phyloP scores from a whole-genome alignment of 1,140 invertebrate species.

The Hylaeus volcanicus region DNA sequence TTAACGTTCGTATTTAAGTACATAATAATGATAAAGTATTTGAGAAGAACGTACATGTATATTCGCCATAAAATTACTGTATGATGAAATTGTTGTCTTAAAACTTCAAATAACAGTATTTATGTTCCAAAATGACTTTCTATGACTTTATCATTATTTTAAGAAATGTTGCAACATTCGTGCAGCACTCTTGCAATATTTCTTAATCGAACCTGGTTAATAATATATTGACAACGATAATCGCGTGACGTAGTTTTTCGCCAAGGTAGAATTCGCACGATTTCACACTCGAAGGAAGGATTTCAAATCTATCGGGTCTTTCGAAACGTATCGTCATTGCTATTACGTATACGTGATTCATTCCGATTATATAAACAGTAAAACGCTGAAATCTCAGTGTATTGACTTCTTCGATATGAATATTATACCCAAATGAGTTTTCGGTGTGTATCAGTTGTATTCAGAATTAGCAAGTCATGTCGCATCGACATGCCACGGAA shows the following conservation, averaged over 20 bases:
- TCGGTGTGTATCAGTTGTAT: neutral
- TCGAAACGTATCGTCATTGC: neutral
- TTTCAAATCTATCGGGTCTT: neutral
- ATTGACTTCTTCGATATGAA: neutral
- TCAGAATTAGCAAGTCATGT: neutral
- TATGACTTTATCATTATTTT: too few relatives aligned
- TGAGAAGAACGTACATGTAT: too few relatives aligned
- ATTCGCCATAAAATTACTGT: too few relatives aligned
- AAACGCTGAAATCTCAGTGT: neutral
- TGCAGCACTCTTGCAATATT: neutral
- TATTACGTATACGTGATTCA: slow-evolving; percentile 23
- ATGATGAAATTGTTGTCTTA: too few relatives aligned
- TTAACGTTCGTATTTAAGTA: too few relatives aligned
- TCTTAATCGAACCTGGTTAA: neutral
- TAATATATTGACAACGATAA: neutral
- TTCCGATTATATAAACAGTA: neutral
- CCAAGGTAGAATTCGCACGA: neutral
- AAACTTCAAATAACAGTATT: too few relatives aligned
- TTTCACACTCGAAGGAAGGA: neutral
- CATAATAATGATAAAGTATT: too few relatives aligned
- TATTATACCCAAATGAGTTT: neutral
- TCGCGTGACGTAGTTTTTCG: too few relatives aligned
- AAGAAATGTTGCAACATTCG: too few relatives aligned
- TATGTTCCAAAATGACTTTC: too few relatives aligned
- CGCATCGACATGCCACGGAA: neutral